Conservation (phyloP, 1,140 invertebrate species). For the Heliconius himera region DNA sequence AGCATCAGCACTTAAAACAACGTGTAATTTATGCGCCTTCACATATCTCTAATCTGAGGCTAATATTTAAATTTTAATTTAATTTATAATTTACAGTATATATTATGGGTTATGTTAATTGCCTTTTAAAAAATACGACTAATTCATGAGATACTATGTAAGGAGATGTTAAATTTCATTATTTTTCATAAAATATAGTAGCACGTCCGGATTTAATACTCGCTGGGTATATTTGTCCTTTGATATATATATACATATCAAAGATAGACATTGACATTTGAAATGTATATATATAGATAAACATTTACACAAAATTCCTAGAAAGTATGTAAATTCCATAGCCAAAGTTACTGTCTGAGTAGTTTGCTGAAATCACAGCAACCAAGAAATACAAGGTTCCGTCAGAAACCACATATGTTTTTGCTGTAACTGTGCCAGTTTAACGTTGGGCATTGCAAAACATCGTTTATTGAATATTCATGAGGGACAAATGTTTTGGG, state of each 20-base stretch:
- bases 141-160: background rate
- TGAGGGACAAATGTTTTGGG: background rate
- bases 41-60: conserved; percentile 32
- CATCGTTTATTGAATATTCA: conserved; percentile 32
- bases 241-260: too few relatives aligned
- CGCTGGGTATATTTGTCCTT: too few relatives aligned
- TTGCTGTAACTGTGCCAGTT: background rate
- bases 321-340: background rate
- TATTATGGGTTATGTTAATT: background rate
- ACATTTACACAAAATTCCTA: background rate
- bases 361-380: background rate
- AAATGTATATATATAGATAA: too few relatives aligned
- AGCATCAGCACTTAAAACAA: conserved; percentile 13
- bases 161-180: too few relatives aligned
- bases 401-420: background rate
- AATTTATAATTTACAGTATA: background rate
- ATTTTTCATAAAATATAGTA: too few relatives aligned
- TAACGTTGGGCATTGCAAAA: conserved; percentile 19
- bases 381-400: conserved; percentile 5
- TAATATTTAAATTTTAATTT: conserved; percentile 16
- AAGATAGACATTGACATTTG: too few relatives aligned
- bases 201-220: too few relatives aligned
- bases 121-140: background rate
- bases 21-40: conserved; percentile 26
- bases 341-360: background rate